Conservation (phyloP, 2,113 vertebrate genomes). For the Oncorhynchus tshawytscha region DNA sequence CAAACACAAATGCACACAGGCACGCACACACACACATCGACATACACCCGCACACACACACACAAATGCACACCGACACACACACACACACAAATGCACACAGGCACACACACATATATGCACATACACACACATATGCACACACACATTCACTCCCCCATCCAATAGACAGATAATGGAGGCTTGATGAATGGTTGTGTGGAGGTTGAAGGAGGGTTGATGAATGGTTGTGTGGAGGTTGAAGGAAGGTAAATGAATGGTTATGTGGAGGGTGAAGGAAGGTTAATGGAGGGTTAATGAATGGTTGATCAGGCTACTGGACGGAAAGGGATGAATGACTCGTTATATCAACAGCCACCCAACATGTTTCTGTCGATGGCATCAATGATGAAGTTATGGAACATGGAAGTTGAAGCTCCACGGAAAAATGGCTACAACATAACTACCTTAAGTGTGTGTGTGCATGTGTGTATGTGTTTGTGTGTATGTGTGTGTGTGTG, state of each 20-base stretch:
- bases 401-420: not conserved
- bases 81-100: too few relatives aligned
- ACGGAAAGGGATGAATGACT: slow-evolving; percentile 47
- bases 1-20: too few relatives aligned
- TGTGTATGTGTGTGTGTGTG: not conserved
- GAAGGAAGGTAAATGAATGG: not conserved
- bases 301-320: slow-evolving; percentile 54
- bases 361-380: slow-evolving; percentile 1
- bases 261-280: too few relatives aligned
- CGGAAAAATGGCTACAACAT: not conserved
- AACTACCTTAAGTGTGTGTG: not conserved
- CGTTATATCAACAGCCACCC: slow-evolving; percentile 28
- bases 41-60: too few relatives aligned
- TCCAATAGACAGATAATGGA: too few relatives aligned
- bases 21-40: too few relatives aligned
- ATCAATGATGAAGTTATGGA: slow-evolving; percentile 34
- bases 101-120: too few relatives aligned
- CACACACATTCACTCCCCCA: too few relatives aligned
- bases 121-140: too few relatives aligned
- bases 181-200: too few relatives aligned
- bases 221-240: slow-evolving; percentile 34
- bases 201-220: not conserved
- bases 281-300: not conserved
- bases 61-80: too few relatives aligned
- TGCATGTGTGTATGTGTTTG: not conserved